Conservation (phyloP, 2,888 invertebrate genomes). For the Latrodectus elegans region DNA sequence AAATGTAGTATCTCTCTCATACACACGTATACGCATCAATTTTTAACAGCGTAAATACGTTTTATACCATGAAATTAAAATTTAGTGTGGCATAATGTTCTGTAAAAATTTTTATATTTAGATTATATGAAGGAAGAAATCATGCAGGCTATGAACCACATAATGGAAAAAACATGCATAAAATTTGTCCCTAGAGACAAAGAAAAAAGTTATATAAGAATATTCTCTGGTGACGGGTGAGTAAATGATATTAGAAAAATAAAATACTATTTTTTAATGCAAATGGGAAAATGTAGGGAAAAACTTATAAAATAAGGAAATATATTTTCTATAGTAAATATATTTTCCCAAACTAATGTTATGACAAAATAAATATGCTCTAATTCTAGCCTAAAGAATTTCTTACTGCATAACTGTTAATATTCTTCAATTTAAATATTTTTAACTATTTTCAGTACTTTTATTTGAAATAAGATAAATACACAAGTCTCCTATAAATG, state of each 20-base stretch:
- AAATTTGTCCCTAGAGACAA: conserved; percentile 48
- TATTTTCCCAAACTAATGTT: neutral
- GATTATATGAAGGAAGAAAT: conserved; percentile 48
- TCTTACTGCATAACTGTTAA: neutral
- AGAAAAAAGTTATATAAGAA: conserved; percentile 42
- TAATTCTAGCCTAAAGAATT: neutral
- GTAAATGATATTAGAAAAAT: neutral
- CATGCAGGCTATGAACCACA: conserved; percentile 41
- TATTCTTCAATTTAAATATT: too few species aligned
- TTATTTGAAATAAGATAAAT: too few species aligned
- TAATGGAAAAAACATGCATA: conserved; percentile 49
- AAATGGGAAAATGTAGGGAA: neutral
- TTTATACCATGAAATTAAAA: too few species aligned
- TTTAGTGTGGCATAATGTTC: neutral
- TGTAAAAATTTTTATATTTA: neutral
- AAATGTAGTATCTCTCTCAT: too few species aligned
- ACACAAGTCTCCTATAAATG: too few species aligned
- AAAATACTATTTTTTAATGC: neutral
- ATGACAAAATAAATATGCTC: neutral
- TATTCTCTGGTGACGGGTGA: conserved; percentile 59
- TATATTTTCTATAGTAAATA: neutral
- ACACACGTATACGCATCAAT: too few species aligned
- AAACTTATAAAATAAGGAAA: neutral
- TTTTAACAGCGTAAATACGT: too few species aligned
- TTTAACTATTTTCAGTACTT: too few species aligned